Evolutionary conservation across 2,113 vertebrate species (phyloP).

Genomic region (Eulemur rufifrons): DNA sequence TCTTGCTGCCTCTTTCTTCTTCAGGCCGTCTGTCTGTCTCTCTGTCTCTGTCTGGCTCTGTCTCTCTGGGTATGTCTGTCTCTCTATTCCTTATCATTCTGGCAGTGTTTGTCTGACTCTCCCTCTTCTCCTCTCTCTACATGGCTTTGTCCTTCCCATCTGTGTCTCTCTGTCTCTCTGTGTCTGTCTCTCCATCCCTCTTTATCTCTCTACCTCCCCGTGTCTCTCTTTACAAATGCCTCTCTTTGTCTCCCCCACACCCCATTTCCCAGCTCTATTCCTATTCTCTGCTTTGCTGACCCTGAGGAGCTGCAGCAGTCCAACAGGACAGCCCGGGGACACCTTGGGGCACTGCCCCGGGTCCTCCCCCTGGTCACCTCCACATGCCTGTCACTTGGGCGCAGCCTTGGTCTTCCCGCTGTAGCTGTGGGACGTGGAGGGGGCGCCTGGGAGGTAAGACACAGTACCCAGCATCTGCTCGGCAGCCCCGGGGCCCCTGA

Average conservation of each 20-base stretch:
- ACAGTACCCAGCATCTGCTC: conserved; percentile 40
- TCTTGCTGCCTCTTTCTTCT: background rate
- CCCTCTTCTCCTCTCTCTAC: background rate
- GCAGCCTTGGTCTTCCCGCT: conserved; percentile 10
- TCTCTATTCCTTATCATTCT: background rate
- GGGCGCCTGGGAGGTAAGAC: background rate
- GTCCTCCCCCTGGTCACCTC: conserved; percentile 22
- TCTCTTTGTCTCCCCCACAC: background rate
- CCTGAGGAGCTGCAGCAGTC: conserved; percentile 84
- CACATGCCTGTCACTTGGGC: conserved; percentile 25
- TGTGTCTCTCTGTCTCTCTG: background rate
- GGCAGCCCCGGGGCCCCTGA: conserved; percentile 43
- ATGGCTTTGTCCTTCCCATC: background rate
- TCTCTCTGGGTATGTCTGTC: background rate
- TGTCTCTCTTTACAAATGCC: background rate
- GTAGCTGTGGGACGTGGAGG: conserved; percentile 8
- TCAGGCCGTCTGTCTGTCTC: background rate
- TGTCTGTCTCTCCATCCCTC: background rate
- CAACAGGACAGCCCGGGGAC: conserved; percentile 69
- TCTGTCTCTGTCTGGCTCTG: background rate
- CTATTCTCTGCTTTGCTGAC: background rate
- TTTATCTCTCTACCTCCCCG: background rate
- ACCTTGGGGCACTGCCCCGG: conserved; percentile 21
- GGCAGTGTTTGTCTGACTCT: conserved; percentile 7
- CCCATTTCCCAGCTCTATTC: conserved; percentile 62